phyloP scores from a whole-genome alignment of 2,888 invertebrate genomes.

The Drosophila stalkeri region DNA sequence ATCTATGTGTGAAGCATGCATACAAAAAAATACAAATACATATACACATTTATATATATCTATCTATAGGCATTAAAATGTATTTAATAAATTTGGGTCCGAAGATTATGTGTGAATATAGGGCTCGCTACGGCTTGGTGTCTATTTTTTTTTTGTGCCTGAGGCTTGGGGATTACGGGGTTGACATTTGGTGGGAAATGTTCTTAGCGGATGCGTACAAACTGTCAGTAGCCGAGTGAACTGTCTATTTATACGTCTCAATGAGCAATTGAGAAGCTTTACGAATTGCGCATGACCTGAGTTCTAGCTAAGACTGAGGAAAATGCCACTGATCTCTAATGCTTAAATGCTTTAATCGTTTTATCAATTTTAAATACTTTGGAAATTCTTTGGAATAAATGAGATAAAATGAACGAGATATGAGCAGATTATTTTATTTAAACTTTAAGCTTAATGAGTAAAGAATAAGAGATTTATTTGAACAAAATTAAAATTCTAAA shows the following conservation, averaged over 20 bases:
- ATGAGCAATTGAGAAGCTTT: slow-evolving; percentile 51
- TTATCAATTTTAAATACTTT: slow-evolving; percentile 1
- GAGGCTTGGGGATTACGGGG: slow-evolving; percentile 46
- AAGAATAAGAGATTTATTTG: background rate
- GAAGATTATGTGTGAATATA: slow-evolving; percentile 69
- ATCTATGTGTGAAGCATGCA: slow-evolving; percentile 39
- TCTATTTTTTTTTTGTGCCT: slow-evolving; percentile 19
- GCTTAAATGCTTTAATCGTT: slow-evolving; percentile 14
- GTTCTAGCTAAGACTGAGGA: slow-evolving; percentile 41
- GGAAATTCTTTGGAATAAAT: background rate
- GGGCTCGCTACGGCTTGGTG: slow-evolving; percentile 28
- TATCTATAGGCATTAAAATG: slow-evolving; percentile 67
- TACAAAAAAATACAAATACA: background rate
- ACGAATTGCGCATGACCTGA: slow-evolving; percentile 41
- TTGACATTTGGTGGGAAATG: slow-evolving; percentile 74
- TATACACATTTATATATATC: slow-evolving; percentile 31
- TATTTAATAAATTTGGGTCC: slow-evolving; percentile 69
- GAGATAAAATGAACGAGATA: background rate
- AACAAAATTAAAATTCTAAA: background rate
- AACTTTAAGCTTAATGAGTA: background rate
- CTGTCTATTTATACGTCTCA: slow-evolving; percentile 66
- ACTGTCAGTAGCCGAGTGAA: slow-evolving; percentile 51
- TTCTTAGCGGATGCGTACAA: slow-evolving; percentile 47
- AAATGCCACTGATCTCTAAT: background rate
- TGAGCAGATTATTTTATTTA: background rate